phyloP scores from a whole-genome alignment of 2,113 vertebrate genomes.

The Phrynosoma blainvillii region DNA sequence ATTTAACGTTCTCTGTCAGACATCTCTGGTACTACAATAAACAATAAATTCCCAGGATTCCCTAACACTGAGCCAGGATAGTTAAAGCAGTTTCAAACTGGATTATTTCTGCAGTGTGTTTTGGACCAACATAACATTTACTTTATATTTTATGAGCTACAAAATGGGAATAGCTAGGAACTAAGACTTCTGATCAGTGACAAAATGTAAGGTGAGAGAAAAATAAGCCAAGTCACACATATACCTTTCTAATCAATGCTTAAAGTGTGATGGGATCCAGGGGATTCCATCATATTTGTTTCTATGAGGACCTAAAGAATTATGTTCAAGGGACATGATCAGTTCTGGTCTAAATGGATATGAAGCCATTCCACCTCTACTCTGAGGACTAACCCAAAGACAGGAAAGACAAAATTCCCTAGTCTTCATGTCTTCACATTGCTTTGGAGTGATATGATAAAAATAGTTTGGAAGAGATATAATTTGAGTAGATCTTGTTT shows the following conservation, averaged over 20 bases:
- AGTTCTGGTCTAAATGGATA: background rate
- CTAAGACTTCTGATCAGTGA: background rate
- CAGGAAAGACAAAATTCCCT: background rate
- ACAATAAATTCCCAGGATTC: no score
- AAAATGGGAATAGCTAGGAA: background rate
- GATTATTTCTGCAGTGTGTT: no score
- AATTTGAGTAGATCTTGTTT: background rate
- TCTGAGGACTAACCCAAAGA: background rate
- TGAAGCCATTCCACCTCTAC: background rate
- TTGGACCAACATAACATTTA: background rate
- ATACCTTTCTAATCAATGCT: background rate
- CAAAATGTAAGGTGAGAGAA: background rate
- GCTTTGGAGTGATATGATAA: background rate
- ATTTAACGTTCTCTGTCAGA: no score
- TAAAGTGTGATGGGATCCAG: background rate
- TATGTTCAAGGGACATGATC: background rate
- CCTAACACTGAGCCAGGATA: no score
- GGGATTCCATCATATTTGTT: background rate
- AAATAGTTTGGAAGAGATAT: background rate
- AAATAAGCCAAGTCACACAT: background rate
- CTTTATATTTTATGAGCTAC: background rate
- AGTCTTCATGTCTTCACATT: background rate
- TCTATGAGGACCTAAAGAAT: background rate
- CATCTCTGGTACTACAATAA: no score
- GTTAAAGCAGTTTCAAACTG: no score